Base-by-base conservation (phyloP, 2,113 vertebrate genomes). In the Canis aureus region DNA sequence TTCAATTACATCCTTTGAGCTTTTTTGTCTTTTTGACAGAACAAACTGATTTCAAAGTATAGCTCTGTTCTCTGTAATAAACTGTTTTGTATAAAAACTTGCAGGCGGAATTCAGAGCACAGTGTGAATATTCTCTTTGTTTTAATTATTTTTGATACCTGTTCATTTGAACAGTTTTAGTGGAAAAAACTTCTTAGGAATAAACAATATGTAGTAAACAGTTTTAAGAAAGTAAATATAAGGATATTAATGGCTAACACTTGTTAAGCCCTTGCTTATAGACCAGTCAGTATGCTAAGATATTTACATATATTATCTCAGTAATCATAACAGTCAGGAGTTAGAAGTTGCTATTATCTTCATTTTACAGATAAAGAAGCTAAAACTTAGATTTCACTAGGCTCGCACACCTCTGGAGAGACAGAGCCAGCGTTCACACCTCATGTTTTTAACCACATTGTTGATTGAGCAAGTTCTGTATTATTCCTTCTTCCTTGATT, bases 51-150 rank as follows among this genome's bases (percentile, higher is more conserved):
- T 97, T 96, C 96, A 80, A 86, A 96, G 79, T 87, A 67, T 73
- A 96, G 88, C 81, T 97, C 97, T 97, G 96, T 96, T 97, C 78
- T 96, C 62, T 49, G 32, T 84, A 95, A 93, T 93, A 86, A 89
- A 92, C 64, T 76, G 9, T 96, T 79, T 92, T 96, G 78, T 88
- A 96, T 89, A 49, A 96, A 96, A 97, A 86, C 81, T 95, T 85
- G 67, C 32, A 82, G 43, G 80, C 59, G 94, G 90, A 97, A 96
- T 82, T 95, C 55, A 96, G 76, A 96, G 13, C 74, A 92, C 60
- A n/a, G 69, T 92, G 38, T 91, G 74, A 91, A 84, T 88, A 92
- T 89, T 94, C 69, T 95, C 57, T 96, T 89, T 78, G 62, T 91
- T 94, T 97, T 98, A 94, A 96, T 83, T 89, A 79, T 90, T 66